Conservation (phyloP, 2,113 vertebrate species). For the crab-eating macaque (Macaca fascicularis) region DNA sequence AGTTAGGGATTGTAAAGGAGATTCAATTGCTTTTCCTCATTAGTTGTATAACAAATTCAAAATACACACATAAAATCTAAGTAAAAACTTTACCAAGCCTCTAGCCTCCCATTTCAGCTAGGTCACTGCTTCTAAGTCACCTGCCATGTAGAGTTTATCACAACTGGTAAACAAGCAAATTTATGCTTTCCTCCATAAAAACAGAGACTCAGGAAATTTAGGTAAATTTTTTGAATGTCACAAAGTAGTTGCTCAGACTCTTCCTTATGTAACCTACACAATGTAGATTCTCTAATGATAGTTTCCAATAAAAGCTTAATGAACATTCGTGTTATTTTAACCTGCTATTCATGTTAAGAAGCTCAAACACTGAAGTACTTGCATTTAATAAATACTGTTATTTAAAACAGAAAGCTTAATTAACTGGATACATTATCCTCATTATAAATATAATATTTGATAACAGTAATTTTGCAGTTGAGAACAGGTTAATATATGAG, state of each 20-base stretch:
- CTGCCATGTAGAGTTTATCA: neutral
- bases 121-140: neutral
- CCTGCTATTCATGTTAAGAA: neutral
- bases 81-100: neutral
- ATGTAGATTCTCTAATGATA: neutral
- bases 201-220: neutral
- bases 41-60: neutral
- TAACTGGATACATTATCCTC: slow-evolving; percentile 32
- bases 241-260: neutral
- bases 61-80: neutral
- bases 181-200: neutral
- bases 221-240: neutral
- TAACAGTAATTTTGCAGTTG: neutral
- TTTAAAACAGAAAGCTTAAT: slow-evolving; percentile 43
- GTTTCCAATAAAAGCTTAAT: neutral
- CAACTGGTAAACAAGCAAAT: neutral
- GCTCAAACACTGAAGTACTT: neutral
- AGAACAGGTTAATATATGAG: neutral
- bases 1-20: neutral
- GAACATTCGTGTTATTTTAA: neutral
- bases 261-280: neutral
- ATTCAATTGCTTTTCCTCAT: neutral
- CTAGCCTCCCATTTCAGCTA: neutral
- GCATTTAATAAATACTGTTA: neutral
- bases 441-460: neutral